Evolutionary conservation across 1,140 invertebrate genomes (phyloP).

Genomic region (Portunus trituberculatus): DNA sequence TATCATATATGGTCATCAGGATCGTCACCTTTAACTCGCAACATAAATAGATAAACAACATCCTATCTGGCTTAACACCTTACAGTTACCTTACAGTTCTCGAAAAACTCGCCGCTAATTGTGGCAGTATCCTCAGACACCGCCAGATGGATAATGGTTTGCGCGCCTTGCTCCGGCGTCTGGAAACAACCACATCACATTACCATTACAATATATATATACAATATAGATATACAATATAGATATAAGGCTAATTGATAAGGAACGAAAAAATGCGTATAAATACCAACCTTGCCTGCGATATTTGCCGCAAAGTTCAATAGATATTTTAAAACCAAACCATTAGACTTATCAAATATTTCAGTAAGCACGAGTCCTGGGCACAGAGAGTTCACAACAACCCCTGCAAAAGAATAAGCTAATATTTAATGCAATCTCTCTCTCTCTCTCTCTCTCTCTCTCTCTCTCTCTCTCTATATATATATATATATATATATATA

Average conservation of each 20-base stretch:
- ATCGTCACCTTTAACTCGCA: no score
- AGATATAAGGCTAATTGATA: no score
- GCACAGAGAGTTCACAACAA: conserved; percentile 45
- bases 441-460: no score
- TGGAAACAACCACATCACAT: background rate
- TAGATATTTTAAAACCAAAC: background rate
- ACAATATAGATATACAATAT: no score
- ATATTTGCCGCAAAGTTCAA: background rate
- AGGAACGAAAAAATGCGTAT: no score
- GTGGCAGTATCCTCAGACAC: conserved; percentile 10
- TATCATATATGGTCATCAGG: no score
- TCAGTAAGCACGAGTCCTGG: conserved; percentile 44
- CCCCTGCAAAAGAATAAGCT: conserved; percentile 17
- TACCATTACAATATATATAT: no score
- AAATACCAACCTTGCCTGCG: conserved; percentile 36
- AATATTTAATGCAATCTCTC: background rate
- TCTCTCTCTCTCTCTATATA: no score
- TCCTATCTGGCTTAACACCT: no score
- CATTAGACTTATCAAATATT: conserved; percentile 41
- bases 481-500: background rate
- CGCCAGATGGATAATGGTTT: conserved; percentile 65
- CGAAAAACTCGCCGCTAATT: conserved; percentile 42
- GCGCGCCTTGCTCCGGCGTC: conserved; percentile 51
- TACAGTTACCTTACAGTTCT: conserved; percentile 42
- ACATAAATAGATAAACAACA: no score